Evolutionary conservation across 2,797 vertebrate genomes (phyloP).

Genomic region (Poeciliopsis gracilis): DNA sequence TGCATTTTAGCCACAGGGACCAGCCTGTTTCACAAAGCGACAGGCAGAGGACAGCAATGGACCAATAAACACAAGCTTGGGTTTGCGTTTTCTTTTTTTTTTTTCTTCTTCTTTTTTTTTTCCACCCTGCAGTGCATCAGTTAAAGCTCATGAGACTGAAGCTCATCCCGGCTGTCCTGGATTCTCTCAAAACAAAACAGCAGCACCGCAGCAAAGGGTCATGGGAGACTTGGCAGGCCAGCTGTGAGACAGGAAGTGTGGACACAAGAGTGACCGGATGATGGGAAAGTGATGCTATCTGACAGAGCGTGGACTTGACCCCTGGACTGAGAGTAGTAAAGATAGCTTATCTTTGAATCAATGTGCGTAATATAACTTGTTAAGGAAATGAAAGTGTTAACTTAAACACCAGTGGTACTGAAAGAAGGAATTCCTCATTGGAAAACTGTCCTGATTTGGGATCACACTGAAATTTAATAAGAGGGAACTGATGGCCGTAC

Average conservation of each 20-base stretch:
- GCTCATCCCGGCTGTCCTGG: slow-evolving; percentile 69
- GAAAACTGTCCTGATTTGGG: slow-evolving; percentile 30
- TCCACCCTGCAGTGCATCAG: slow-evolving; percentile 28
- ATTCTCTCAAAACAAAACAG: slow-evolving; percentile 75
- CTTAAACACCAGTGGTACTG: slow-evolving; percentile 4
- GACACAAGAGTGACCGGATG: slow-evolving; percentile 72
- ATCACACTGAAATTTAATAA: slow-evolving; percentile 44
- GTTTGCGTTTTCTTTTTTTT: not conserved
- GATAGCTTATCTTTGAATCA: slow-evolving; percentile 51
- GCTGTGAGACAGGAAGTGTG: slow-evolving; percentile 80
- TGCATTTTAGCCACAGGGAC: slow-evolving; percentile 54
- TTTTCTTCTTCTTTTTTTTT: not conserved
- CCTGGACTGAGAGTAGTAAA: slow-evolving; percentile 46
- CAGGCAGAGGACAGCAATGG: slow-evolving; percentile 5
- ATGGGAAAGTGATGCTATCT: slow-evolving; percentile 79
- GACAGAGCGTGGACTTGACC: slow-evolving; percentile 60
- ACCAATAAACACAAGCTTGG: slow-evolving; percentile 3
- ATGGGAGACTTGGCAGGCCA: slow-evolving; percentile 77
- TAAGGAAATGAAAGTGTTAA: slow-evolving; percentile 30
- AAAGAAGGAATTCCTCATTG: slow-evolving; percentile 1
- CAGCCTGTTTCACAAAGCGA: slow-evolving; percentile 28
- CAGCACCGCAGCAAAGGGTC: slow-evolving; percentile 74
- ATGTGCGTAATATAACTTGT: slow-evolving; percentile 44
- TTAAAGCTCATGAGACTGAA: slow-evolving; percentile 59
- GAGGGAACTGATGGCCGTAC: slow-evolving; percentile 25